A percentile compares a stretch with the other conserved stretches of the same genome.
phyloP scores from a whole-genome alignment of 2,888 invertebrate species.

The Tortrix viridana region DNA sequence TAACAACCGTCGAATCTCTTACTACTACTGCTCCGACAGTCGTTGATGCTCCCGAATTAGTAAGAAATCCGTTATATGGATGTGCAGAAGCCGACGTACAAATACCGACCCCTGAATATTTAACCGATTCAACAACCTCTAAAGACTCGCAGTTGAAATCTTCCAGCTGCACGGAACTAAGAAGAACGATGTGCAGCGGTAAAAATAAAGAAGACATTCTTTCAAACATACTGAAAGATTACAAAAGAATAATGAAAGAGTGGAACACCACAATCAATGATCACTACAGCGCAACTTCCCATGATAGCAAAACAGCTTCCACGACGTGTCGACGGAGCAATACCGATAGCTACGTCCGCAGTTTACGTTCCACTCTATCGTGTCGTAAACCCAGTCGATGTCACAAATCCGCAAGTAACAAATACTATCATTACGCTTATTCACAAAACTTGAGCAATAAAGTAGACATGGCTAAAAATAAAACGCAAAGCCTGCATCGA shows the following conservation, averaged over 20 bases:
- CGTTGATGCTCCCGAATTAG: slow-evolving; percentile 68
- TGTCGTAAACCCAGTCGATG: slow-evolving; percentile 63
- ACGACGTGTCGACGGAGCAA: slow-evolving; percentile 61
- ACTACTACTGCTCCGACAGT: slow-evolving; percentile 65
- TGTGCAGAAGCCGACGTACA: slow-evolving; percentile 64
- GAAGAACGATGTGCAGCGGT: slow-evolving; percentile 65
- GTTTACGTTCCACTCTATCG: slow-evolving; percentile 70
- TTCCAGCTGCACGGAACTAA: slow-evolving; percentile 73
- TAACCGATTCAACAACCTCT: slow-evolving; percentile 59
- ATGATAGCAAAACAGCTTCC: slow-evolving; percentile 57
- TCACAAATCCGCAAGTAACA: slow-evolving; percentile 55
- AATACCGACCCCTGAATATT: slow-evolving; percentile 61
- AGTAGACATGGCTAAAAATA: slow-evolving; percentile 51
- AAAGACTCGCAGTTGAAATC: slow-evolving; percentile 74
- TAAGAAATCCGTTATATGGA: slow-evolving; percentile 75
- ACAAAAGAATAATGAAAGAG: slow-evolving; percentile 78
- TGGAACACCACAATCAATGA: slow-evolving; percentile 77
- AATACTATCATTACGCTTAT: slow-evolving; percentile 64
- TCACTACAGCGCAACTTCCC: slow-evolving; percentile 64
- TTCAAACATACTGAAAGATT: slow-evolving; percentile 69
- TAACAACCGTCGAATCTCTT: slow-evolving; percentile 64
- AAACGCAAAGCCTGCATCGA: slow-evolving; percentile 62
- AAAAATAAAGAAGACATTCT: slow-evolving; percentile 60
- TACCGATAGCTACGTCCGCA: slow-evolving; percentile 65
- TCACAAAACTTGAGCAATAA: slow-evolving; percentile 54